Percentiles rank a stretch among this genome's conserved stretches.
These are phyloP conservation scores for Betta splendens DNA, from an alignment of 2,797 vertebrate genomes.

Conservation along the genomic window DNA sequence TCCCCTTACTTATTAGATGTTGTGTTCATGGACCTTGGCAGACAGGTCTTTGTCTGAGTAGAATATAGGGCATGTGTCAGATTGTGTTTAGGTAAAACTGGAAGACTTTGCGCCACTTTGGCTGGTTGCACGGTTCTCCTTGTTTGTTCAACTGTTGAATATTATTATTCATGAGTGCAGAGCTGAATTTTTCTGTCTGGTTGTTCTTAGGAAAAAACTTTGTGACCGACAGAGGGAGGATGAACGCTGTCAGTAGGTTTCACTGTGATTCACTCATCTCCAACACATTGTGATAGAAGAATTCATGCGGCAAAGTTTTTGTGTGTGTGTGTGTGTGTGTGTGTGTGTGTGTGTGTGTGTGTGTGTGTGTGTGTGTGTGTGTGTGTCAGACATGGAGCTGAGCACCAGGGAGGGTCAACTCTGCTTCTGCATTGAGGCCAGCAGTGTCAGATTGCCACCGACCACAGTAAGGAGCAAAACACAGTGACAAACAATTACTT, in stretches of 20 bases:
- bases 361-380: slow-evolving; percentile 63
- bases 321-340: slow-evolving; percentile 70
- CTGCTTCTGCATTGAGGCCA: slow-evolving; percentile 84
- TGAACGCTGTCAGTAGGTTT: slow-evolving; percentile 87
- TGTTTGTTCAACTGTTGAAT: background rate
- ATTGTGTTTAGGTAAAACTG: background rate
- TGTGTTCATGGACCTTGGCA: too few species aligned
- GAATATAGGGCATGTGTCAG: background rate
- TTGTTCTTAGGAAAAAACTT: slow-evolving; percentile 86
- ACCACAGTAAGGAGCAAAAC: slow-evolving; percentile 68
- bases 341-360: slow-evolving; percentile 62
- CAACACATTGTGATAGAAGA: background rate
- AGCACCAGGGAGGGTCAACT: slow-evolving; percentile 83
- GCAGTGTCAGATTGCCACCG: slow-evolving; percentile 80
- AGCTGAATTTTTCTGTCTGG: slow-evolving; percentile 13
- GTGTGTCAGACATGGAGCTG: slow-evolving; percentile 84
- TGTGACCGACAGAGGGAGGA: slow-evolving; percentile 80
- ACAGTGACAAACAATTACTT: background rate
- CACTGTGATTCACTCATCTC: background rate
- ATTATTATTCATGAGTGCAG: background rate
- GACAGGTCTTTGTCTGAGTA: background rate
- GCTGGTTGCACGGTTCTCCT: too few species aligned
- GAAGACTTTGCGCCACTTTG: too few species aligned
- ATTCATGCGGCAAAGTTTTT: too few species aligned
- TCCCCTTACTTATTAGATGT: too few species aligned